Base-by-base conservation (phyloP, 2,113 vertebrate species). In the Enhydra lutris region DNA sequence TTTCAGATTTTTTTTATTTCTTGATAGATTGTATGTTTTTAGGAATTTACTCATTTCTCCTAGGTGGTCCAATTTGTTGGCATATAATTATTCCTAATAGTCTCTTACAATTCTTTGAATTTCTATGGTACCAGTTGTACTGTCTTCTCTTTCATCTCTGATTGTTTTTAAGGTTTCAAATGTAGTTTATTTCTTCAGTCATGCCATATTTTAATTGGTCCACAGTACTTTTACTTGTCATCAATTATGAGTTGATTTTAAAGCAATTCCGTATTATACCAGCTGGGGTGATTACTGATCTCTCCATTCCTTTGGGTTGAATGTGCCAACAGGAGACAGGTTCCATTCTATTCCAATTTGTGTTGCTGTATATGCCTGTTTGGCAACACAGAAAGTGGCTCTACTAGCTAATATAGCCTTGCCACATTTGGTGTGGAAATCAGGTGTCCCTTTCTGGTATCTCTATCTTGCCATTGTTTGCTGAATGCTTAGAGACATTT, bases 261-360 rank as follows among this genome's bases (percentile, higher is more conserved):
- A 74, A 97, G 17, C 78, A 98, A 96, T 95, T 97, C 92, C 61
- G 26, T 86, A 96, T 88, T 86, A 63, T 11, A 94, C 4, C 94
- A 97, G 89, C 36, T 88, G 81, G 47, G 89, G 78, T 8, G 20
- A 86, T 97, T 99, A 99, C 50, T 99, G 98, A 4, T 97, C 92
- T 94, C 96, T 99, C 99, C 99, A 99, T 74, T 98, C 96, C 76
- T 99, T 99, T 34, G 99, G 99, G 87, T 98, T 99, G 59, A 99
- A 2, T 98, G 97, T 99, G 92, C 99, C 99, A 24, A 99, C 93
- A 11, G 99, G 99, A 23, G 99, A 99, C 83, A 99, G 6, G 97
- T 99, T 99, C 99, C 99, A 99, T 74, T 97, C 96, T 3, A 99
- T 98, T 26, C 99, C 99, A 42, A 98, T 98, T 52, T 98, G 97